Base-by-base conservation (phyloP, 2,113 vertebrate species). In the Bostrychus sinensis region DNA sequence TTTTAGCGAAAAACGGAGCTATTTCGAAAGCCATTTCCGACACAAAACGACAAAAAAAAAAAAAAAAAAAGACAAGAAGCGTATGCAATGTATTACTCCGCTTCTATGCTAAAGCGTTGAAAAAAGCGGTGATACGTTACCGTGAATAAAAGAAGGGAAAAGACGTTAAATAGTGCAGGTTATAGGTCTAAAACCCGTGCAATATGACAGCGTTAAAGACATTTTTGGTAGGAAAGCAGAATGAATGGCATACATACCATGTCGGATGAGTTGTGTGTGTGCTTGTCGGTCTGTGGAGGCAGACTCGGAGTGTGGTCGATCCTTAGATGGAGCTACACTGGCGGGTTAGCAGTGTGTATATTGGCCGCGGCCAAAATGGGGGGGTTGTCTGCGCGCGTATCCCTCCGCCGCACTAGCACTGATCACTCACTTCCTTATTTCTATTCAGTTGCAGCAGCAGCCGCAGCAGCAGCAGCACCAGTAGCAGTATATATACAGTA, bases 221-320 rank as follows among this genome's bases (percentile, higher is more conserved):
- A 48, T 25, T 10, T 25, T 23, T 7, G 5, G 19, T 19, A 2
- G 3, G 1, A 11, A 23, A n/a, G 23, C 1, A 61, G 62, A 76
- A 82, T 81, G 73, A 85, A 86, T 60, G 30, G 43, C 20, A 1
- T 90, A 92, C 92, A 5, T 89, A 93, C 92, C 92, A 93, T 93
- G 75, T 83, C 79, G 66, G 80, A 70, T 41, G 57, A 80, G 72
- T 78, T 75, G 80, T 83, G 80, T 83, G 80, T 81, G 80, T 80
- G 85, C 82, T 83, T 77, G 86, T 62, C 66, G 82, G 84, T 88
- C 74, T 85, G 82, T 78, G 72, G 77, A 69, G 67, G 87, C 82
- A 84, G 80, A 80, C 81, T 74, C 34, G 62, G 66, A 78, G 74
- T 78, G 80, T 59, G 75, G 25, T 85, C 77, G 81, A 80, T 77